Conservation (phyloP, 2,113 vertebrate species). For the Rynchops niger region DNA sequence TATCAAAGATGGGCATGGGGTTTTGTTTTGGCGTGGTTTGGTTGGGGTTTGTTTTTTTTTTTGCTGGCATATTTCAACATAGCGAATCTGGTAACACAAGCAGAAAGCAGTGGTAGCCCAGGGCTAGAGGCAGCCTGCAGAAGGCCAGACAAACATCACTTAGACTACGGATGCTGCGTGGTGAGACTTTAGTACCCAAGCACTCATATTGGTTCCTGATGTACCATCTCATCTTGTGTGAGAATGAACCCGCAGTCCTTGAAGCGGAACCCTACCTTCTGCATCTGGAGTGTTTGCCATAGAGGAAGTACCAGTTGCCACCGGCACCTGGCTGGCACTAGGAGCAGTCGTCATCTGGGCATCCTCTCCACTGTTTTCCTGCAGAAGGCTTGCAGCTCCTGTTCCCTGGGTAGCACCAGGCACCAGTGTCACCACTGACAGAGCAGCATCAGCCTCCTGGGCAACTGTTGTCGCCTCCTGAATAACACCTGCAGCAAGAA, state of each 20-base stretch:
- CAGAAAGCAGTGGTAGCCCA: neutral
- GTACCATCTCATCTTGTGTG: neutral
- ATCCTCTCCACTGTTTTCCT: neutral
- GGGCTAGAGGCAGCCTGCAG: neutral
- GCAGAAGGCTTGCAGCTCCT: neutral
- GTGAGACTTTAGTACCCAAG: neutral
- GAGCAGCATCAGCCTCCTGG: slow-evolving; percentile 23
- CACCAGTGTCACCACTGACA: neutral
- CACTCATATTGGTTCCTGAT: neutral
- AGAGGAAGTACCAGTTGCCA: neutral
- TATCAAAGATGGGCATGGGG: neutral
- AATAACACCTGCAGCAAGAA: slow-evolving; percentile 43
- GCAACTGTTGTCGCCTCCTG: slow-evolving; percentile 31
- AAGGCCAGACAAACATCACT: neutral
- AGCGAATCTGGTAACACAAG: rapidly evolving
- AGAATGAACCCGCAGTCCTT: neutral
- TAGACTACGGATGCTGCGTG: too few species aligned
- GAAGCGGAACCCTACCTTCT: slow-evolving; percentile 45
- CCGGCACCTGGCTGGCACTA: neutral
- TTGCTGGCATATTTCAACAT: rapidly evolving
- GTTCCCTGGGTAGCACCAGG: neutral
- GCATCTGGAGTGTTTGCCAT: neutral
- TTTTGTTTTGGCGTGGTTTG: neutral
- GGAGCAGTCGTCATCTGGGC: neutral
- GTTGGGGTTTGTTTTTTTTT: neutral